A percentile compares a stretch with the other conserved stretches of the same genome.
Evolutionary conservation across 2,113 vertebrate genomes (phyloP).

Genomic region (Rhabdornis inornatus): DNA sequence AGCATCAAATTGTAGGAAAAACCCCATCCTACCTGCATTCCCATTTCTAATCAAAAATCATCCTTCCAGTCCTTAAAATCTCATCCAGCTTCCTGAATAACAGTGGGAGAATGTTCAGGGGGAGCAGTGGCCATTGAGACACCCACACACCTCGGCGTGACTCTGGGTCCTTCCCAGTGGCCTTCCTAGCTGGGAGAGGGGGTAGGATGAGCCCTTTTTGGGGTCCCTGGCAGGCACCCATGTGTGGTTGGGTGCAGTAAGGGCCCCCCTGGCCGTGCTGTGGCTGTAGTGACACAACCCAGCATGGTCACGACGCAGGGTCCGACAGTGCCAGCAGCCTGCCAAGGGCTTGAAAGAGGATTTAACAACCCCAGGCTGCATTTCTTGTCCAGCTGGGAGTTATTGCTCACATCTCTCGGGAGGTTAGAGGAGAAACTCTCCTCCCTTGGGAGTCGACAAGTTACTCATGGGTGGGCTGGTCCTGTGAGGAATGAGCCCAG

Average conservation of each 20-base stretch:
- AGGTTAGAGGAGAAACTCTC: neutral
- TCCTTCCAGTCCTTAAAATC: neutral
- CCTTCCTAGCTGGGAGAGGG: neutral
- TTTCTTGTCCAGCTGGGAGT: neutral
- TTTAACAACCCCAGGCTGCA: neutral
- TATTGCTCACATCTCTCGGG: neutral
- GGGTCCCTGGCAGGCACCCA: neutral
- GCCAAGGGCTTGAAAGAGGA: neutral
- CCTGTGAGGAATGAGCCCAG: neutral
- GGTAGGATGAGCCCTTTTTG: neutral
- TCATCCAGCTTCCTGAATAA: neutral
- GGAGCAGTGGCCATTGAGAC: neutral
- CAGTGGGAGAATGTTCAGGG: neutral
- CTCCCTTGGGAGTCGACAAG: neutral
- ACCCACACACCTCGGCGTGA: neutral
- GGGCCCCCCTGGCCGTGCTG: neutral
- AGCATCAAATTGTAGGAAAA: neutral
- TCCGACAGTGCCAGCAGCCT: neutral
- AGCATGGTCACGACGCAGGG: fast-evolving
- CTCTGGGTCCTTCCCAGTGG: neutral
- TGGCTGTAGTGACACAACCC: neutral
- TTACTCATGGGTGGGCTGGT: neutral
- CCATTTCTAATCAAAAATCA: neutral
- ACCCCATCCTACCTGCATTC: neutral
- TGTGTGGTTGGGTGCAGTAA: neutral